Evolutionary conservation across 2,888 invertebrate genomes (phyloP).

Genomic region (Macrophya annulata): DNA sequence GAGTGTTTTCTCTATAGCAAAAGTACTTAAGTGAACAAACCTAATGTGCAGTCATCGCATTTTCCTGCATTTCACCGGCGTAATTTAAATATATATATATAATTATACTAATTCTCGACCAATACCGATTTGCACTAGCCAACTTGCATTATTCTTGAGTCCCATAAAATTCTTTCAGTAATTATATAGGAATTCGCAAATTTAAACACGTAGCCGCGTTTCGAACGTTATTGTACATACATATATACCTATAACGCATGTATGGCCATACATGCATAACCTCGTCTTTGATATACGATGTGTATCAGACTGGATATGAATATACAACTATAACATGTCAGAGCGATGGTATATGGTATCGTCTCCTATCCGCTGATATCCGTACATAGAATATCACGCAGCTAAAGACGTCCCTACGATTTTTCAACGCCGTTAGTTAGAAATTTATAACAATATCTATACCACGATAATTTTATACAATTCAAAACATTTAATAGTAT

Average conservation of each 20-base stretch:
- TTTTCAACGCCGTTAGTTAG: neutral
- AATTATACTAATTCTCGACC: neutral
- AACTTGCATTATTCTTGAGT: slow-evolving; percentile 32
- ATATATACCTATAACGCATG: too few relatives aligned
- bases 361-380: neutral
- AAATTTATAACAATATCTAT: neutral
- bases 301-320: neutral
- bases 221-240: neutral
- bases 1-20: neutral
- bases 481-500: neutral
- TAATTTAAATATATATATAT: neutral
- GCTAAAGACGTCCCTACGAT: neutral
- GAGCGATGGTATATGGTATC: neutral
- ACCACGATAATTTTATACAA: neutral
- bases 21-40: neutral
- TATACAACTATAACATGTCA: neutral
- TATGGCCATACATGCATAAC: neutral
- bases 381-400: neutral
- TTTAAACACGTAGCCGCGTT: neutral
- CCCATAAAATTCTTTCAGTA: slow-evolving; percentile 19
- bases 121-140: slow-evolving; percentile 28
- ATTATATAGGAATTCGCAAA: neutral
- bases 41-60: neutral
- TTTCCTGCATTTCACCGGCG: neutral
- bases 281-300: neutral